Evolutionary conservation across 1,140 invertebrate genomes (phyloP).

Genomic region (Nephila pilipes): DNA sequence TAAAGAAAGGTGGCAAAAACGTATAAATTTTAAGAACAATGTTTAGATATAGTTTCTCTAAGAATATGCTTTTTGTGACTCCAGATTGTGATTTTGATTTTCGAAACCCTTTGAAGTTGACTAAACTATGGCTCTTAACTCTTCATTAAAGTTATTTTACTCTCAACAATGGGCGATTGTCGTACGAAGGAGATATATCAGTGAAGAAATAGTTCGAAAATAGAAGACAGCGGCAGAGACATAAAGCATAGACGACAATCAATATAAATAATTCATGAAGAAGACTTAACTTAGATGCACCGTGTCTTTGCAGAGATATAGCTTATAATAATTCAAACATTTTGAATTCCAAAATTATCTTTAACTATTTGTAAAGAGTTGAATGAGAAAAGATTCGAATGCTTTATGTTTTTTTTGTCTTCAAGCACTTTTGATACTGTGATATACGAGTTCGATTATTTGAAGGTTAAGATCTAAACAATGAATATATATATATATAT

Average conservation of each 20-base stretch:
- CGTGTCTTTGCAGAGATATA: not conserved
- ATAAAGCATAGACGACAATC: not conserved
- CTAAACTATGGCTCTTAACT: not conserved
- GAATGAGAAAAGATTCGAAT: too few species aligned
- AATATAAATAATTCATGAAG: constrained; percentile 17
- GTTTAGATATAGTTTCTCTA: not conserved
- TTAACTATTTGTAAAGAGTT: too few species aligned
- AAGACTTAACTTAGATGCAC: not conserved
- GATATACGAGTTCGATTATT: too few species aligned
- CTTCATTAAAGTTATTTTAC: not conserved
- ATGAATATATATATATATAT: too few species aligned
- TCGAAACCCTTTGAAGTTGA: not conserved
- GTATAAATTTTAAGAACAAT: not conserved
- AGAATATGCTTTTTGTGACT: not conserved
- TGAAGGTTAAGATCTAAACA: too few species aligned
- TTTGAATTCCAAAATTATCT: too few species aligned
- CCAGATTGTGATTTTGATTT: not conserved
- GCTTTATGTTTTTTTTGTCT: too few species aligned
- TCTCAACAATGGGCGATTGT: not conserved
- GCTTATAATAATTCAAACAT: not conserved
- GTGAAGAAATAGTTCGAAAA: not conserved
- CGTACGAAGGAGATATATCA: not conserved
- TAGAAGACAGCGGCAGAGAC: not conserved
- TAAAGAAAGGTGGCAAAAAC: not conserved
- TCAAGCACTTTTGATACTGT: too few species aligned